A percentile compares a stretch with the other conserved stretches of the same genome.
These are phyloP conservation scores for Diaprepes abbreviatus DNA, from an alignment of 2,888 invertebrate species.

Conservation along the genomic window DNA sequence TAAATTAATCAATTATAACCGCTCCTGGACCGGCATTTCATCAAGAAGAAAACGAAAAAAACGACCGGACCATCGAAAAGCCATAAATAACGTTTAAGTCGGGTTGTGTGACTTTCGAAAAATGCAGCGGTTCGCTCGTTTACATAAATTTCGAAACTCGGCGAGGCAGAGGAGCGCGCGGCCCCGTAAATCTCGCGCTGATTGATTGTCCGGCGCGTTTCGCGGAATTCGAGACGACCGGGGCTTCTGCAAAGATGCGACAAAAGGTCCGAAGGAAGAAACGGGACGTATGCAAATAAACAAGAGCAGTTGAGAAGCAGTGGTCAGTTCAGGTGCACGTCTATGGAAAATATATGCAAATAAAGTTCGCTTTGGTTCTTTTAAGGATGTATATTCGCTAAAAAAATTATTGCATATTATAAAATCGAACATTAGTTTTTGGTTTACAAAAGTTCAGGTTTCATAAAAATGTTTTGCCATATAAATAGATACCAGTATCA, in stretches of 20 bases:
- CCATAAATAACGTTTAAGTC: conserved; percentile 27
- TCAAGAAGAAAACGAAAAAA: conserved; percentile 9
- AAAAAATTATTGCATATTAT: no score
- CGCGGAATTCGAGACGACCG: conserved; percentile 39
- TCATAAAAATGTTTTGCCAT: no score
- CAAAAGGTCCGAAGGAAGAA: conserved; percentile 4
- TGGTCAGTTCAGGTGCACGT: conserved; percentile 22
- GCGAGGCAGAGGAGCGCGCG: conserved; percentile 5
- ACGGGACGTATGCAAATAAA: conserved; percentile 9
- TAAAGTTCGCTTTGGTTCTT: neutral
- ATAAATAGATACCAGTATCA: no score
- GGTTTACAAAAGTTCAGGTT: no score
- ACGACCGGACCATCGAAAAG: conserved; percentile 17
- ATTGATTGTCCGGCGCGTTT: conserved; percentile 48
- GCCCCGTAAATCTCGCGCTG: conserved; percentile 44
- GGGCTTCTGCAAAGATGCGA: neutral
- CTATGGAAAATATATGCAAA: neutral
- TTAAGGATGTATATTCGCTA: no score
- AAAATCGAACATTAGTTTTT: no score
- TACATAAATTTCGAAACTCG: conserved; percentile 46
- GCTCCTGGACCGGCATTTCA: conserved; percentile 11
- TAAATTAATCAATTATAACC: conserved; percentile 35
- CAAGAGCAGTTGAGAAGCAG: neutral
- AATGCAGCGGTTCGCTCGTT: conserved; percentile 39
- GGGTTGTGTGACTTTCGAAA: conserved; percentile 21